Evolutionary conservation across 2,797 vertebrate genomes (phyloP).

Genomic region (Phoebastria nigripes): DNA sequence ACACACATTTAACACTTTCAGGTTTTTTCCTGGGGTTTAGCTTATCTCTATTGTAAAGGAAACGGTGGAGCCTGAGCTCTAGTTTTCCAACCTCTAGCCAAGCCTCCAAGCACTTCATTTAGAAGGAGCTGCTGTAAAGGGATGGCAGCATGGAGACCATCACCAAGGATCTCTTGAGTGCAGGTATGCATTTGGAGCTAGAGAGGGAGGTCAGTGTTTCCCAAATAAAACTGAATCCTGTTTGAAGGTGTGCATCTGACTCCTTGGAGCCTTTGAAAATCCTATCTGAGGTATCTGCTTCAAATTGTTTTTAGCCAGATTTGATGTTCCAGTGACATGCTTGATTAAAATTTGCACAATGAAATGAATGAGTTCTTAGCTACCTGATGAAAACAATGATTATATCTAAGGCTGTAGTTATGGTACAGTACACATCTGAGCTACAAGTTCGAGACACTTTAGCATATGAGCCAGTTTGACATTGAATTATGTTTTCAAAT

Average conservation of each 20-base stretch:
- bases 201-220: not conserved
- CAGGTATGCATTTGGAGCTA: not conserved
- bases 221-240: not conserved
- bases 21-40: not conserved
- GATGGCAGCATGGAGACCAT: not conserved
- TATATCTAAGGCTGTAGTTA: not conserved
- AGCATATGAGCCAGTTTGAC: not conserved
- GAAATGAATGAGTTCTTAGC: not conserved
- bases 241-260: not conserved
- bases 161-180: too few species aligned
- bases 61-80: not conserved
- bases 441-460: not conserved
- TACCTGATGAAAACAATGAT: not conserved
- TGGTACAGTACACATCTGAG: not conserved
- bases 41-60: not conserved
- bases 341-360: not conserved
- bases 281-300: not conserved
- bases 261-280: not conserved
- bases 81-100: not conserved
- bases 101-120: not conserved
- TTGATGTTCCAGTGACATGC: not conserved
- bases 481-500: not conserved
- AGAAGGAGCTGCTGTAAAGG: not conserved
- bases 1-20: not conserved
- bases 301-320: not conserved